These are phyloP conservation scores for Trematocara caparti DNA, from an alignment of 2,797 vertebrate genomes.

Conservation along the genomic window DNA sequence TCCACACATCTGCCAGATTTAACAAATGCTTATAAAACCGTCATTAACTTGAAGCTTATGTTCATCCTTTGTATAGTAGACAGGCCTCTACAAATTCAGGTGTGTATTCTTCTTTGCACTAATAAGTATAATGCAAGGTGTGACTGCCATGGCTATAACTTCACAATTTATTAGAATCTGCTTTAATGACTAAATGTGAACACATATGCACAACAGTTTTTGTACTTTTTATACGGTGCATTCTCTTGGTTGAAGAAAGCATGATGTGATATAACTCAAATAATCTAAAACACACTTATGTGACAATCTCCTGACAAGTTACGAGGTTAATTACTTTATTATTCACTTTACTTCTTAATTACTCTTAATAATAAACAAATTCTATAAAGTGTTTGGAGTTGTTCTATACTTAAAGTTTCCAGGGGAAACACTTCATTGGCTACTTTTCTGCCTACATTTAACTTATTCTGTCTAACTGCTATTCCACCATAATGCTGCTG, in stretches of 20 bases:
- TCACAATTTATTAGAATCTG: background rate
- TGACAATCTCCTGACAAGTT: background rate
- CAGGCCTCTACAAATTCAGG: background rate
- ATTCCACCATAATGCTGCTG: background rate
- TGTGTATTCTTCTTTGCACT: background rate
- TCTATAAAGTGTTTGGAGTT: background rate
- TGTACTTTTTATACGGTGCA: rapidly evolving
- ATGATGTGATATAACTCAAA: background rate
- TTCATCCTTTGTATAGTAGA: background rate
- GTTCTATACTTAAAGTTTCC: background rate
- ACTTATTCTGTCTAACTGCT: background rate
- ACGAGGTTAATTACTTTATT: background rate
- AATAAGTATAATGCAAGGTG: background rate
- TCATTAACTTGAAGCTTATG: background rate
- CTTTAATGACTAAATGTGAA: background rate
- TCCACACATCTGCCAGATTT: too few species aligned
- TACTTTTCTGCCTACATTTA: background rate
- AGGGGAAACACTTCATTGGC: background rate
- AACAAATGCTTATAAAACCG: background rate
- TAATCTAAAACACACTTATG: background rate
- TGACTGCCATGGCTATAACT: background rate
- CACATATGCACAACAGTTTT: background rate
- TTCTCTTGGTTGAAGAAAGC: background rate
- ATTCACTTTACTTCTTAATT: background rate
- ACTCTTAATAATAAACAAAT: rapidly evolving